Evolutionary conservation across 2,113 vertebrate genomes (phyloP), one percentile per base, ranked within the genome.

Genomic region (Cynopterus brachyotis): DNA sequence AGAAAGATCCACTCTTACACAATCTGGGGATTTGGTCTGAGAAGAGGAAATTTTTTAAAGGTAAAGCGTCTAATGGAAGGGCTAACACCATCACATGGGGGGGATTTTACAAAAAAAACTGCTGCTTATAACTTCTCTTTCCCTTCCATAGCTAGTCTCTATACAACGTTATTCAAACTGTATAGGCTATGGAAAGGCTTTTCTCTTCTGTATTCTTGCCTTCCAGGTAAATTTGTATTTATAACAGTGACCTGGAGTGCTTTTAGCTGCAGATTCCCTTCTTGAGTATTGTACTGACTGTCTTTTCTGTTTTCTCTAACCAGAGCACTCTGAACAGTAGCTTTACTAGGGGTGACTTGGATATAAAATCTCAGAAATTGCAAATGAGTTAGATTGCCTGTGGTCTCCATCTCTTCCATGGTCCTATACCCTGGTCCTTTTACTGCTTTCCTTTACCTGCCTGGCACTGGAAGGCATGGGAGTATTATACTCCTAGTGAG

Each of bases 281-380:
- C 22, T 69, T 85, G 20, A 53, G 19, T 53, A 32, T 86, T 89
- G 89, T 82, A 93, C 70, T 57, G 40, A 83, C 28, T 6, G 16
- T 75, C 53, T 28, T 92, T 93, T 40, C 83, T 60, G 13, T 59
- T 93, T 93, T 93, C n/a, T 95, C 42, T 92, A 72, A 12, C 32
- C 10, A 40, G 10, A 66, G 60, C 53, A 66, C 64, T 92, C 59
- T 85, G 83, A 30, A 69, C 47, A 80, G 64, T 59, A 67, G 69
- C 73, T 86, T 30, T 67, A 35, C 50, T 47, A 67, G 66, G 20
- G 59, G 59, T 57, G 78, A 88, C 70, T 19, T 64, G 30, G 59
- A 35, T 83, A 0, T 82, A 64, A 70, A 69, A 72, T 75, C 47
- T 75, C 53, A 50, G 72, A 89, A 47, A 64, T 62, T 88, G 16